phyloP scores from a whole-genome alignment of 2,113 vertebrate genomes.

The Microcebus jonahi region DNA sequence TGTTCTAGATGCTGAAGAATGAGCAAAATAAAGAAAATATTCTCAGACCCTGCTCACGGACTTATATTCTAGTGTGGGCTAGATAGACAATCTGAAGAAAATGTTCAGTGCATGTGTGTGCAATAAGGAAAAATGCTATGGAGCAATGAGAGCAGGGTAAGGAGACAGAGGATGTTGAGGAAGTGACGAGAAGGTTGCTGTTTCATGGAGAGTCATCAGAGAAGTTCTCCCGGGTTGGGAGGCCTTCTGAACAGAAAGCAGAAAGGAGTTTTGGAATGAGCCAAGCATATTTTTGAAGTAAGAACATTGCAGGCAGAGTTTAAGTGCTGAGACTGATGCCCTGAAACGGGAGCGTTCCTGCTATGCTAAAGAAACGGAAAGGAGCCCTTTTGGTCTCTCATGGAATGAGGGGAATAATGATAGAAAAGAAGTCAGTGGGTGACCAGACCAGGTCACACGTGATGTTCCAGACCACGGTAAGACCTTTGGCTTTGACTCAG shows the following conservation, averaged over 20 bases:
- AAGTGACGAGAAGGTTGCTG: accelerated
- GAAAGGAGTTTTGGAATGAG: neutral
- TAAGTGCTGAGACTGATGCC: neutral
- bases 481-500: neutral
- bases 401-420: neutral
- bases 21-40: neutral
- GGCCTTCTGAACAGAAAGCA: neutral
- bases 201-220: neutral
- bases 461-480: neutral
- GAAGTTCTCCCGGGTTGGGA: neutral
- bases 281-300: neutral
- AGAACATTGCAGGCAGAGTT: neutral
- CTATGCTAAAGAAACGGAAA: neutral
- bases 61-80: neutral
- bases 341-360: neutral
- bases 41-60: neutral
- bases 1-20: neutral
- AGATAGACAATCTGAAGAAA: neutral
- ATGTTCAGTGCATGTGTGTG: neutral
- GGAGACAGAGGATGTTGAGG: accelerated
- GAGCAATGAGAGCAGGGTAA: neutral
- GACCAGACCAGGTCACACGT: neutral
- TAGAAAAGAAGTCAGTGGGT: neutral
- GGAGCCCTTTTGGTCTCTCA: neutral
- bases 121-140: neutral